Base-by-base conservation (phyloP, 1,140 invertebrate genomes). In the Achatina immaculata region DNA sequence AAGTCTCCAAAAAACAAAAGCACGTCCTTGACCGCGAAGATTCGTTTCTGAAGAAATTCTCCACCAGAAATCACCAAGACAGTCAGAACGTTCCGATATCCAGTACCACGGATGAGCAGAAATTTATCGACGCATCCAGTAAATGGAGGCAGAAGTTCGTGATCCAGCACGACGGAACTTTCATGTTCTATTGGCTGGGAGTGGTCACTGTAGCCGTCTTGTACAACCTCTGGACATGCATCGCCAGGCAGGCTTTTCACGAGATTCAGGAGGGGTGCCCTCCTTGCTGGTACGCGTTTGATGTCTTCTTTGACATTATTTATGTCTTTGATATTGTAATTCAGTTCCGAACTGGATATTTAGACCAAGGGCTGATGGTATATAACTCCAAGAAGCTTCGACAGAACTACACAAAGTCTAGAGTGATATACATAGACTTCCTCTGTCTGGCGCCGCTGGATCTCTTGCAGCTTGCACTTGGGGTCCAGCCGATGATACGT, bases 211-310 rank as follows among this genome's bases (percentile, higher is more conserved):
- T 94, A 73, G 96, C 96, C 89, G 95, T 98, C 82, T 93, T 98
- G 42, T 98, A 99, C 92, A 98, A 99, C 92, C 92, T 98, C 40
- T 99, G 97, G 97, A 96, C 97, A 19, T 93, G 97, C 42, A 98
- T 99, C 85, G 97, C 98, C 36, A 93, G 97, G 31, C 96, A 98
- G 91, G 97, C 96, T 87, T 95, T 99, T 90, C 95, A 96, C 38
- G 97, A 98, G 89, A 93, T 98, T 71, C 95, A 96, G 92, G 34
- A 81, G 14, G 82, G 85, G 4, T 84, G 86, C 73, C 93, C 94
- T 36, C 92, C 90, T 21, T 94, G 95, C 85, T 98, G 97, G 97
- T 92, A 95, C 77, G 91, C 93, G 42, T 95, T 95, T 87, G 97
- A 98, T 91, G 94, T 93, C 76, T 92, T 98, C 81, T 95, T 95